Percentiles rank a stretch among this genome's conserved stretches.
Evolutionary conservation across 2,797 vertebrate species (phyloP).

Genomic region (Phylloscopus collybita): DNA sequence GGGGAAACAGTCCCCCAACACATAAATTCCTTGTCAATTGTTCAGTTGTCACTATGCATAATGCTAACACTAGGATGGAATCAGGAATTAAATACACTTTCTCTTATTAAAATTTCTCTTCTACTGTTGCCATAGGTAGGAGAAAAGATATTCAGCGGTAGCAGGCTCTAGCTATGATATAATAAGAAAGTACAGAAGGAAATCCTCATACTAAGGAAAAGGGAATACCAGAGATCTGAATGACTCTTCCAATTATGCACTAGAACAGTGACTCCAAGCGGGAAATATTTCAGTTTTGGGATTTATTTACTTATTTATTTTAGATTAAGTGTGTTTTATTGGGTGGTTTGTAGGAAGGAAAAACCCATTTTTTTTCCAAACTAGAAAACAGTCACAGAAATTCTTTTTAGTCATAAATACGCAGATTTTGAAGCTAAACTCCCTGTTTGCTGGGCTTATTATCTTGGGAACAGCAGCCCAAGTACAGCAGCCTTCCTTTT

Average conservation of each 20-base stretch:
- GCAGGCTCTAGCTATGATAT: neutral
- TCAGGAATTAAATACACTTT: neutral
- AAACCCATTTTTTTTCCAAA: neutral
- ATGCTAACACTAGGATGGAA: neutral
- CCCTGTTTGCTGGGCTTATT: fast-evolving
- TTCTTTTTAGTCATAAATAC: neutral
- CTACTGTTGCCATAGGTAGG: neutral
- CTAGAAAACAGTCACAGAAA: neutral
- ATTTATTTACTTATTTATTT: neutral
- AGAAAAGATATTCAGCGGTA: neutral
- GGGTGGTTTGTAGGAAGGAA: neutral
- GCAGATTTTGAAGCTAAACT: neutral
- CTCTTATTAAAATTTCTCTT: neutral
- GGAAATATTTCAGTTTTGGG: neutral
- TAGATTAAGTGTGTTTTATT: neutral
- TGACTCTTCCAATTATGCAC: neutral
- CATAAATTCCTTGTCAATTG: neutral
- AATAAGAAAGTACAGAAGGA: neutral
- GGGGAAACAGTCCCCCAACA: fast-evolving
- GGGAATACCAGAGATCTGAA: neutral
- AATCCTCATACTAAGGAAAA: neutral
- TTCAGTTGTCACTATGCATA: neutral
- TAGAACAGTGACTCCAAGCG: neutral
- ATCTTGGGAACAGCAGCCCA: neutral
- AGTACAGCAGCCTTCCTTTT: neutral